Percentiles rank a stretch among this genome's conserved stretches.
Evolutionary conservation across 2,888 invertebrate species (phyloP).

Genomic region (Anthrax anthrax): DNA sequence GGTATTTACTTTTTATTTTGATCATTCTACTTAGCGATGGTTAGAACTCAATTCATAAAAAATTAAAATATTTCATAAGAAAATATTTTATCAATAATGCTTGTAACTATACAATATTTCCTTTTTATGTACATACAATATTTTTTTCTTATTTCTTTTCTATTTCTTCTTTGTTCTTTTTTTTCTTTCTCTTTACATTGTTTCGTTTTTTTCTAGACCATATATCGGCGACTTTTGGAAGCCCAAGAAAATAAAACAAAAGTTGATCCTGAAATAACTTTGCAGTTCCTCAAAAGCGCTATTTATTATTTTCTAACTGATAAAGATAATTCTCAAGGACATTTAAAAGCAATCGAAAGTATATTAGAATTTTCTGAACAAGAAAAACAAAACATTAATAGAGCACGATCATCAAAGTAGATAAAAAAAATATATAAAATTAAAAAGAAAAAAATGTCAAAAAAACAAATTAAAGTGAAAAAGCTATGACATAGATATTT

Average conservation of each 20-base stretch:
- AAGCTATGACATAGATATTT: too few relatives aligned
- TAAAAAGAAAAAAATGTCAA: background rate
- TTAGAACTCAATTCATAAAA: too few relatives aligned
- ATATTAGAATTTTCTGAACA: slow-evolving; percentile 75
- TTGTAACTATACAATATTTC: too few relatives aligned
- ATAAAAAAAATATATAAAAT: background rate
- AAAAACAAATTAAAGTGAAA: background rate
- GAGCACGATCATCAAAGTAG: slow-evolving; percentile 41
- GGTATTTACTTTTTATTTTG: too few relatives aligned
- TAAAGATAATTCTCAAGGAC: slow-evolving; percentile 75
- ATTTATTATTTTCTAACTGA: slow-evolving; percentile 86
- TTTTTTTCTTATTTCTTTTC: too few relatives aligned
- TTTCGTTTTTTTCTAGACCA: slow-evolving; percentile 44
- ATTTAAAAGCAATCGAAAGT: slow-evolving; percentile 79
- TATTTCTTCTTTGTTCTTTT: too few relatives aligned
- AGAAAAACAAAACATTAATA: slow-evolving; percentile 67
- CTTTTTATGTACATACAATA: too few relatives aligned
- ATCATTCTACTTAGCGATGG: too few relatives aligned
- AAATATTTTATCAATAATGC: too few relatives aligned
- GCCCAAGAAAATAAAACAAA: slow-evolving; percentile 56
- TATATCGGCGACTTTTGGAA: slow-evolving; percentile 71
- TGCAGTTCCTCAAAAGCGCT: slow-evolving; percentile 85
- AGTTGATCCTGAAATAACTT: slow-evolving; percentile 79
- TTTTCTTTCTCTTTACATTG: background rate
- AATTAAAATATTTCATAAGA: too few relatives aligned